Percentiles rank a stretch among this genome's conserved stretches.
These are phyloP conservation scores for Caenorhabditis tropicalis DNA, from an alignment of 1,140 invertebrate genomes.

Conservation along the genomic window DNA sequence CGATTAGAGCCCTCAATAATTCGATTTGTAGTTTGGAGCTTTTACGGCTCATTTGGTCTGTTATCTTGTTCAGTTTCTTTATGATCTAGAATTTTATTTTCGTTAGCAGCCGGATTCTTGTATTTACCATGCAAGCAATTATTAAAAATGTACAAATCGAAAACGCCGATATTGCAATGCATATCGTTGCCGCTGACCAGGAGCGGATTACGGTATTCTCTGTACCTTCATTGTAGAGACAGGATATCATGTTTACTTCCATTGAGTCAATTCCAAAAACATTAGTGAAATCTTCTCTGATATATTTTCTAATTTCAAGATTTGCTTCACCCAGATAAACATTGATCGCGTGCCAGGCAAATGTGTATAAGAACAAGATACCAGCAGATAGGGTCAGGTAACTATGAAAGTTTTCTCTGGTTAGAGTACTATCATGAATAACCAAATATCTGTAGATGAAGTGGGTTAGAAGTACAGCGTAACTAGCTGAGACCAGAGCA, in stretches of 20 bases:
- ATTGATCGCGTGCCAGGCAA: neutral
- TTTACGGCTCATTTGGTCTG: neutral
- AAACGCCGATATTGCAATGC: neutral
- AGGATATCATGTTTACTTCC: neutral
- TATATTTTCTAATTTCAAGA: neutral
- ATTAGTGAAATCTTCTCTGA: neutral
- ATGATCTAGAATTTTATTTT: neutral
- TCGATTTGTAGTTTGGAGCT: neutral
- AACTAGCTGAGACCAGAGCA: neutral
- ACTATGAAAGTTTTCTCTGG: neutral
- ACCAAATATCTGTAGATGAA: constrained; percentile 9
- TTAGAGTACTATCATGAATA: neutral
- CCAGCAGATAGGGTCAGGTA: neutral
- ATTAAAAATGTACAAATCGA: neutral
- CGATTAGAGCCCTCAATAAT: neutral
- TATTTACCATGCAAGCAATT: neutral
- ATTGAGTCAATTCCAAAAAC: neutral
- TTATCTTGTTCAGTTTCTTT: neutral
- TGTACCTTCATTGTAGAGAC: neutral
- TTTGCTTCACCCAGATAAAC: neutral
- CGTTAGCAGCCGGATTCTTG: no score
- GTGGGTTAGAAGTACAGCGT: neutral
- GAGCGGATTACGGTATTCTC: neutral
- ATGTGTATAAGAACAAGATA: neutral
- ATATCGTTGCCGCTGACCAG: neutral